phyloP scores from a whole-genome alignment of 2,888 invertebrate genomes.

The Pseudococcus longispinus region DNA sequence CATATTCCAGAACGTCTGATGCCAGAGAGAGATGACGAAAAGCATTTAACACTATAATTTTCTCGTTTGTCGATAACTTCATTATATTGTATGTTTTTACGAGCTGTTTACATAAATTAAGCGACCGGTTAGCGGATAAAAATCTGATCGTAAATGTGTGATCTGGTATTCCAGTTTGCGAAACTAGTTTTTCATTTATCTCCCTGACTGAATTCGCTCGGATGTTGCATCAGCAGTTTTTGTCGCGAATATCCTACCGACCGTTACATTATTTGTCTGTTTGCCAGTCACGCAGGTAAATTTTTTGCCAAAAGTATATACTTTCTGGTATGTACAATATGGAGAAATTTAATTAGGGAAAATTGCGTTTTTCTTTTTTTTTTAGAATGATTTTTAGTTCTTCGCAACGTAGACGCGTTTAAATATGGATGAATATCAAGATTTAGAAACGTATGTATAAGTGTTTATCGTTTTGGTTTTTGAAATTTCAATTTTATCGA shows the following conservation, averaged over 20 bases:
- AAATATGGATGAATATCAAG: conserved; percentile 25
- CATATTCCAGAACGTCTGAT: background rate
- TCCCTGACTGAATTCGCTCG: conserved; percentile 12
- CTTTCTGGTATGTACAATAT: conserved; percentile 22
- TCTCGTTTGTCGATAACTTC: background rate
- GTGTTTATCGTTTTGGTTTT: background rate
- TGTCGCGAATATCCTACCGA: conserved; percentile 10
- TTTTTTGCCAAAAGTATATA: conserved; percentile 24
- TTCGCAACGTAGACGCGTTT: background rate
- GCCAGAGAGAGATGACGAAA: background rate
- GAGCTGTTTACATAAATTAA: conserved; percentile 43
- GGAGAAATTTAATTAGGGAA: conserved; percentile 29
- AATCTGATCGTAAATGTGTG: conserved; percentile 6
- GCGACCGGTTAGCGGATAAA: background rate
- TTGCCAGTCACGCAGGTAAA: conserved; percentile 28
- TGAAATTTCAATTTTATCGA: background rate
- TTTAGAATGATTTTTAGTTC: conserved; percentile 28
- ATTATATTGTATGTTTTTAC: conserved; percentile 19
- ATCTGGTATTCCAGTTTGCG: conserved; percentile 22
- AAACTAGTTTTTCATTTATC: conserved; percentile 32
- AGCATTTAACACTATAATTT: background rate
- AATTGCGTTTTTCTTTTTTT: conserved; percentile 15
- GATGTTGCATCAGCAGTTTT: conserved; percentile 38
- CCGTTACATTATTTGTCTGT: conserved; percentile 40
- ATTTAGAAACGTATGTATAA: conserved; percentile 37